These are phyloP conservation scores for Haemorhous mexicanus DNA, from an alignment of 2,113 vertebrate species.

Conservation along the genomic window DNA sequence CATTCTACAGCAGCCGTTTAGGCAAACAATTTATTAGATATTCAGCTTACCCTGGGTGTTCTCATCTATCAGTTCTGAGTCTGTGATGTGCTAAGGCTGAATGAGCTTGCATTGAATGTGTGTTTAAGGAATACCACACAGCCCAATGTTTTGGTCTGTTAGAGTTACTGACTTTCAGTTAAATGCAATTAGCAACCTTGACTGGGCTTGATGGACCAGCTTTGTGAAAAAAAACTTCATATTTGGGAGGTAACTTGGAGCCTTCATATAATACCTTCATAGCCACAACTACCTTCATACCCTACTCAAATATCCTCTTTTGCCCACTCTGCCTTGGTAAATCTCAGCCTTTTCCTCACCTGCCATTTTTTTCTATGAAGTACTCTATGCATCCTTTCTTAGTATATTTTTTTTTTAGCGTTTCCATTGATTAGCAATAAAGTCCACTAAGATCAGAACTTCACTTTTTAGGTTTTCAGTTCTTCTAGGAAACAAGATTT, in stretches of 20 bases:
- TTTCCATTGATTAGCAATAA: background rate
- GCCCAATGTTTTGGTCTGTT: background rate
- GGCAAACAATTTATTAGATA: background rate
- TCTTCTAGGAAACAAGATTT: background rate
- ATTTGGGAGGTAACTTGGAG: background rate
- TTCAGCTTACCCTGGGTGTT: background rate
- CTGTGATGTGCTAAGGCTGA: background rate
- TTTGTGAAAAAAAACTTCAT: background rate
- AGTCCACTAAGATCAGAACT: background rate
- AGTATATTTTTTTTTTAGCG: background rate
- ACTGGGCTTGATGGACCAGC: background rate
- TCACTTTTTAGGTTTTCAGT: background rate
- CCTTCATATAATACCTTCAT: too few relatives aligned
- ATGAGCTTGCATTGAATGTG: background rate
- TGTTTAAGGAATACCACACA: background rate
- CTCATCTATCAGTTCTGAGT: background rate
- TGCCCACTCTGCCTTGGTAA: background rate
- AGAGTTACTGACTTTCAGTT: background rate
- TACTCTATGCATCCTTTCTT: background rate
- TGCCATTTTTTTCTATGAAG: background rate
- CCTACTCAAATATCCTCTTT: background rate
- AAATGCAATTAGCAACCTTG: background rate
- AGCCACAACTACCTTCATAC: background rate
- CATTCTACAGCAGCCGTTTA: background rate
- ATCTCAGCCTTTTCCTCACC: background rate